Evolutionary conservation across 2,888 invertebrate genomes (phyloP), one percentile per base, ranked within the genome.

Genomic region (Rhopalosiphum nymphaeae): DNA sequence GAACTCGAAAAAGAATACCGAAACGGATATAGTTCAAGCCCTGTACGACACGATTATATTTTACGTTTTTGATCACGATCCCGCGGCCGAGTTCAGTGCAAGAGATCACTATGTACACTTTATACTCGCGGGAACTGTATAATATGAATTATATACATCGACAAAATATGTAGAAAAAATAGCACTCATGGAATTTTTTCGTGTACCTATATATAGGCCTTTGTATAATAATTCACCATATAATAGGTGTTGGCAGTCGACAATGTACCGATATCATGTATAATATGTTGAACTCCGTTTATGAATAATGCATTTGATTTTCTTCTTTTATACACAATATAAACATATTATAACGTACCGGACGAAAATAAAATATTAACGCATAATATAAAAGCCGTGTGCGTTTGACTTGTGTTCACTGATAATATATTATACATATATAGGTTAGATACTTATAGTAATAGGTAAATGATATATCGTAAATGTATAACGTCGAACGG

Each of bases 241-340:
- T 36, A 26, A 78, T 78, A 78, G 78, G 78, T 78, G 78, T 78
- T 36, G 78, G 78, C 21, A 78, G 78, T 36, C 36, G 78, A 36
- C 78, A 21, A n/a, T 90, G 29, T n/a, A 46, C 26, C 29, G 44
- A 89, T 26, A 44, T 26, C 44, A 44, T 44, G 42, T 44, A 85
- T 85, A 86, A 86, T 86, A 29, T 42, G 61, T 78, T 36, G 78
- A 78, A 78, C 78, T 78, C 78, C 9, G 29, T 44, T 67, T 90
- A 90, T 90, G 61, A 90, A 90, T 90, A 90, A 90, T 90, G 90
- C n/a, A 90, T 90, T 90, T n/a, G 42, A 78, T 90, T 67, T 90
- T 44, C 46, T 46, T 46, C n/a, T 90, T 67, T 46, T 67, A 46
- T 21, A 67, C 36, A 78, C 4, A 44, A 61, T 42, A 26, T 36